Evolutionary conservation across 2,797 vertebrate species (phyloP).

Genomic region (Sitta carolinensis): DNA sequence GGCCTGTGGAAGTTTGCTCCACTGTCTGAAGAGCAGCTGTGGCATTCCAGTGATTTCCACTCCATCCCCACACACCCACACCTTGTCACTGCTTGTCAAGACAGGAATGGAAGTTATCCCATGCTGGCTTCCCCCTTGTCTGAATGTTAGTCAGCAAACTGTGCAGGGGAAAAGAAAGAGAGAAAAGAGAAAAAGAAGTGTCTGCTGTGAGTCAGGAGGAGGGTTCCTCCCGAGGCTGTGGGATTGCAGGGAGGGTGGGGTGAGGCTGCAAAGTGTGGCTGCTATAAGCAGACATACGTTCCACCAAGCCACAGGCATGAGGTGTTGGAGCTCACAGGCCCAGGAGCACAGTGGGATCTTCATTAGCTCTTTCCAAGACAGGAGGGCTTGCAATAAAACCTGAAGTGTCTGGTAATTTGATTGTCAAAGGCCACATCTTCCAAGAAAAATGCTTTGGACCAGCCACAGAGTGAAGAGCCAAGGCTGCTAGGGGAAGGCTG

Average conservation of each 20-base stretch:
- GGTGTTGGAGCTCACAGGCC: background rate
- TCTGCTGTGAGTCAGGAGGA: constrained; percentile 32
- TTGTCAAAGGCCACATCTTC: constrained; percentile 9
- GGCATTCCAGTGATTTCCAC: background rate
- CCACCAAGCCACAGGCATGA: constrained; percentile 56
- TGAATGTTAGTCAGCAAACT: background rate
- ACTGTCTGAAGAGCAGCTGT: background rate
- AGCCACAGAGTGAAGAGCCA: background rate
- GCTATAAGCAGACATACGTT: background rate
- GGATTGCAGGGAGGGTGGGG: background rate
- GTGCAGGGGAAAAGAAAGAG: background rate
- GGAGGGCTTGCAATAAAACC: constrained; percentile 23
- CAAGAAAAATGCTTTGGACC: background rate
- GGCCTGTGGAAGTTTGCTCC: background rate
- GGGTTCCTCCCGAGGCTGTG: background rate
- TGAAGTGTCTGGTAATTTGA: constrained; percentile 26
- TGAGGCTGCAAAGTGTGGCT: background rate
- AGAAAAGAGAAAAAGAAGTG: background rate
- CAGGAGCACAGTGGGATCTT: constrained; percentile 13
- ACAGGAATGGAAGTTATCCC: background rate
- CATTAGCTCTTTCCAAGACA: constrained; percentile 24
- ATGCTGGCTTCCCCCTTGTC: background rate
- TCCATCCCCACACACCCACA: no score
- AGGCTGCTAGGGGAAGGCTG: background rate
- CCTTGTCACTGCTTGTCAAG: background rate